phyloP scores from a whole-genome alignment of 2,888 invertebrate species.

The Amiota communis region DNA sequence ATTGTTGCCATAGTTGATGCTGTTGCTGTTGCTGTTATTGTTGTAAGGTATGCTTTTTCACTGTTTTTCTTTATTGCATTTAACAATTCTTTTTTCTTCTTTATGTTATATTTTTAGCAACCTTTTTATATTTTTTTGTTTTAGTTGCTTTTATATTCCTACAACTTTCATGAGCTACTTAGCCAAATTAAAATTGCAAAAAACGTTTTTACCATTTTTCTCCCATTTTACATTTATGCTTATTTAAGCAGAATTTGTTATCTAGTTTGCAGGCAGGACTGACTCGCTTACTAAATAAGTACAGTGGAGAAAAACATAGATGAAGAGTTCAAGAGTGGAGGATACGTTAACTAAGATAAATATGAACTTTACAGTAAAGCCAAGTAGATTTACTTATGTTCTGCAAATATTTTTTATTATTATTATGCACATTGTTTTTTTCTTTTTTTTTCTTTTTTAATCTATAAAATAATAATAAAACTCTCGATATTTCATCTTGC shows the following conservation, averaged over 20 bases:
- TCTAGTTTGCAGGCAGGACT: neutral
- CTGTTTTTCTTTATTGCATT: neutral
- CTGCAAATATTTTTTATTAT: too few species aligned
- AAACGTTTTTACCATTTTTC: conserved; percentile 45
- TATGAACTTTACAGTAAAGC: too few species aligned
- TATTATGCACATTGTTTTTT: too few species aligned
- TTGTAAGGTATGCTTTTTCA: conserved; percentile 15
- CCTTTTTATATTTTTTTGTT: neutral
- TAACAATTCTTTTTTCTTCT: neutral
- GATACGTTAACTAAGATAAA: too few species aligned
- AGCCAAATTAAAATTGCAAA: conserved; percentile 62
- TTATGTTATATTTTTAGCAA: neutral
- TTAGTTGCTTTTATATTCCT: conserved; percentile 10
- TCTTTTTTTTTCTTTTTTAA: too few species aligned
- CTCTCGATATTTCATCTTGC: neutral
- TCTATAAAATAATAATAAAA: too few species aligned
- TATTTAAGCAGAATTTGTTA: conserved; percentile 24
- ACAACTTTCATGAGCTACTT: conserved; percentile 48
- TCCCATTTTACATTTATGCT: conserved; percentile 44
- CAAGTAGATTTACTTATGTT: too few species aligned
- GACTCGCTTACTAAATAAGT: neutral
- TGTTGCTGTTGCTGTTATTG: conserved; percentile 23
- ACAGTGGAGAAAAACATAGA: neutral
- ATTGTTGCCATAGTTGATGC: neutral
- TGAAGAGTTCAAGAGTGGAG: neutral